phyloP scores from a whole-genome alignment of 1,140 invertebrate species.

The Phymorhynchus buccinoides region DNA sequence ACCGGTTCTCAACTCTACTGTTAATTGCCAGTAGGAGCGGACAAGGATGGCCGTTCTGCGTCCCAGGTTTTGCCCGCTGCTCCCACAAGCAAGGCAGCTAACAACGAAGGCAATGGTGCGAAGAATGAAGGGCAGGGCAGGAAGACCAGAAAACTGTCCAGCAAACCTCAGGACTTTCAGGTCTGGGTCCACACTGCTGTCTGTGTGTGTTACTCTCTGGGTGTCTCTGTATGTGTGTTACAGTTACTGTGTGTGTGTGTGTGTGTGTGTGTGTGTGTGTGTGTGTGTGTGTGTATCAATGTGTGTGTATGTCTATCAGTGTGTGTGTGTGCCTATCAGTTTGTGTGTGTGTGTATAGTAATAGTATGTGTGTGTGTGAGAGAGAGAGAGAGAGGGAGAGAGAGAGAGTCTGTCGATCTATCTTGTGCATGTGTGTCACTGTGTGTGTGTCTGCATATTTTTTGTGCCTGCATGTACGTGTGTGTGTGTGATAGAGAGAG shows the following conservation, averaged over 20 bases:
- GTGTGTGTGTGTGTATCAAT: background rate
- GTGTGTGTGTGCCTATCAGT: too few relatives aligned
- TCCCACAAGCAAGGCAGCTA: background rate
- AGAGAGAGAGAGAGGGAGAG: too few relatives aligned
- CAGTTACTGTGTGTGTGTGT: constrained; percentile 1
- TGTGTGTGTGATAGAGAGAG: background rate
- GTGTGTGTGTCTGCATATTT: background rate
- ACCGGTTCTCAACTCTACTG: too few relatives aligned
- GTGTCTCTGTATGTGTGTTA: background rate
- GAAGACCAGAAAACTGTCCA: background rate
- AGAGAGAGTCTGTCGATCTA: too few relatives aligned
- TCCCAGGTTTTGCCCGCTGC: too few relatives aligned
- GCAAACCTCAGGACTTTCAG: background rate
- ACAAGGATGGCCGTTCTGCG: too few relatives aligned
- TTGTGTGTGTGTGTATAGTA: too few relatives aligned
- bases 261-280: background rate
- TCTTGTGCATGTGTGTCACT: background rate
- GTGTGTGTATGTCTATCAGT: background rate
- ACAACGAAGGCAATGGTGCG: background rate
- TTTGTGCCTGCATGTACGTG: background rate
- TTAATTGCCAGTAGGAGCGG: too few relatives aligned
- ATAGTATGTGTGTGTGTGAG: too few relatives aligned
- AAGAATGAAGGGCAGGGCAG: background rate
- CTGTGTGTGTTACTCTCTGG: background rate
- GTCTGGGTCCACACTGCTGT: background rate